Evolutionary conservation across 1,140 invertebrate genomes (phyloP).

Genomic region (Pemphigus obesinymphae): DNA sequence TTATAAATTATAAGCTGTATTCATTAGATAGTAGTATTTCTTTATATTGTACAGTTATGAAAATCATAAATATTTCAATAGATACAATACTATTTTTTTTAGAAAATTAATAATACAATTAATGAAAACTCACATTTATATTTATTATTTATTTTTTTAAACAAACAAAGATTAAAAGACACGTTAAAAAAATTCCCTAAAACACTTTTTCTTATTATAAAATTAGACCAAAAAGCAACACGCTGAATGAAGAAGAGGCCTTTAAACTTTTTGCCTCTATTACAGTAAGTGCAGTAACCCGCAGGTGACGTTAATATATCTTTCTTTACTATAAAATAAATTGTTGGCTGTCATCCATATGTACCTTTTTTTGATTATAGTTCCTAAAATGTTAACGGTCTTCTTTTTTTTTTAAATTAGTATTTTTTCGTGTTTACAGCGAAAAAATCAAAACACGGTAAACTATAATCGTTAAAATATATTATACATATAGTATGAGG

Average conservation of each 20-base stretch:
- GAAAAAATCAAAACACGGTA: background rate
- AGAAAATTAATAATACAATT: too few species aligned
- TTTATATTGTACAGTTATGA: background rate
- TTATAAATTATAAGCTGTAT: too few species aligned
- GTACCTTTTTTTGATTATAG: slow-evolving; percentile 19
- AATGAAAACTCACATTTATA: too few species aligned
- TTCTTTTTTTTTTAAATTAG: background rate
- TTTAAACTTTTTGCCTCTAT: slow-evolving; percentile 18
- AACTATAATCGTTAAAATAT: too few species aligned
- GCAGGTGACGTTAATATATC: slow-evolving; percentile 26
- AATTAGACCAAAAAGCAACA: background rate
- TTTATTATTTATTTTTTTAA: background rate
- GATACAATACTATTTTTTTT: too few species aligned
- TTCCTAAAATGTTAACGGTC: background rate
- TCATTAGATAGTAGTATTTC: too few species aligned
- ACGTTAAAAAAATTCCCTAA: background rate
- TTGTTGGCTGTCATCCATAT: background rate
- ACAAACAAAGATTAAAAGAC: background rate
- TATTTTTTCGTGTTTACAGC: background rate
- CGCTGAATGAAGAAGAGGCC: too few species aligned
- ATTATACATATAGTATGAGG: too few species aligned
- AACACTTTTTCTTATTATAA: background rate
- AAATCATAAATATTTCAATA: too few species aligned
- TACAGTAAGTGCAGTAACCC: slow-evolving; percentile 15
- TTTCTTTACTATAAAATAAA: slow-evolving; percentile 23